phyloP scores from a whole-genome alignment of 2,113 vertebrate genomes.

The Cyprichromis sp. region DNA sequence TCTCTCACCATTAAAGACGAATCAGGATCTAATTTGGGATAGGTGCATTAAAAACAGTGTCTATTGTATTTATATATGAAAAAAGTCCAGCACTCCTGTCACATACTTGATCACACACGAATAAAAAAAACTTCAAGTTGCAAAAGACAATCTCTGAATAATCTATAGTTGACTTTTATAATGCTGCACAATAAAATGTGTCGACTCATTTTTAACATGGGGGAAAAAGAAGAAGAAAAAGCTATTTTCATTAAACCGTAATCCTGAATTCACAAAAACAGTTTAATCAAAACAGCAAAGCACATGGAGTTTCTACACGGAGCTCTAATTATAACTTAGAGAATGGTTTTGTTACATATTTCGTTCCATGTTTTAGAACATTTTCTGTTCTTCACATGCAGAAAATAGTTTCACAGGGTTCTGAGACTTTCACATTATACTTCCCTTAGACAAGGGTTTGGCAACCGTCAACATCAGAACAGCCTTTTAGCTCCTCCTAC shows the following conservation, averaged over 20 bases:
- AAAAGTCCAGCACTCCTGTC: background rate
- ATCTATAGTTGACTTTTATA: background rate
- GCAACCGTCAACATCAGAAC: background rate
- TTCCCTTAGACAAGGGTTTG: background rate
- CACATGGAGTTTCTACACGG: fast-evolving
- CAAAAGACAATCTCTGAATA: background rate
- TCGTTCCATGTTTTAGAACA: background rate
- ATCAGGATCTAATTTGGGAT: background rate
- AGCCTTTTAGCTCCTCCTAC: background rate
- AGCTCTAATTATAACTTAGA: background rate
- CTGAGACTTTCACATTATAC: background rate
- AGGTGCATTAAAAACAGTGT: background rate
- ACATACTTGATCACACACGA: background rate
- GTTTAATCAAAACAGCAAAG: background rate
- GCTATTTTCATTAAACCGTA: background rate
- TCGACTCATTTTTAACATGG: background rate
- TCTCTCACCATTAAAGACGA: background rate
- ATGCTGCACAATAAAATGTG: background rate
- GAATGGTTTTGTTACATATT: background rate
- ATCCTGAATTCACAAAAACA: background rate
- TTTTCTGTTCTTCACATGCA: background rate
- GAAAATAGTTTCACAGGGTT: background rate
- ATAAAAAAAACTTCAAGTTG: background rate
- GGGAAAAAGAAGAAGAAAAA: fast-evolving
- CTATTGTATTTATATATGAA: background rate